Base-by-base conservation (phyloP, 2,113 vertebrate species). In the Leiothrix lutea region DNA sequence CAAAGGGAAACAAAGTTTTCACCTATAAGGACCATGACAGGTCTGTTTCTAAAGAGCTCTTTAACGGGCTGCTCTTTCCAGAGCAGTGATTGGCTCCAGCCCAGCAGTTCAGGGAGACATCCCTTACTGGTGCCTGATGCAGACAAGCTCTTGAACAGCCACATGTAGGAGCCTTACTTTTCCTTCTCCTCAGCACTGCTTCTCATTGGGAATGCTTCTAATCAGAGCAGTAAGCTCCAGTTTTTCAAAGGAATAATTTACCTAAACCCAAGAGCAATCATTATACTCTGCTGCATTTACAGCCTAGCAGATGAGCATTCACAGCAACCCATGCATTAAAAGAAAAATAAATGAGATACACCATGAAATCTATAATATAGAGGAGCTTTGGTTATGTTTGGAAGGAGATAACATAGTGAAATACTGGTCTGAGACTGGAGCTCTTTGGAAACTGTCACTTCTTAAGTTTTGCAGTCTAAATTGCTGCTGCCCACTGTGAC, bases 51-150 rank as follows among this genome's bases (percentile, higher is more conserved):
- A 25, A 33, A 33, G 57, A 36, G 10, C 64, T 67, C 45, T 66
- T 71, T 40, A 64, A 69, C 5, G 18, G 14, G 33, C 18, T 40
- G 14, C 11, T 54, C 51, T 23, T 54, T 36, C 35, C 33, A 73
- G 7, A 73, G 35, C 77, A 48, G 19, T 24, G 26, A 36, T 29
- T 61, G 58, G 36, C 26, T 66, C 75, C 33, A 56, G 45, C 36
- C n/a, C 4, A 31, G 58, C 47, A 42, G 51, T 8, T 64, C 61
- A 53, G 26, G 38, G 36, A 7, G 10, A 53, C 31, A 31, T 29
- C 65, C 40, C 0, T 0, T 1, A 42, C 23, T 38, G 24, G 8
- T 40, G 25, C 29, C 65, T 83, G 50, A 36, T 0, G 1, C 31
- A 47, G 33, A 51, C 22, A 42, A 77, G 64, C 31, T 35, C 56